These are phyloP conservation scores for Ectemnius lituratus DNA, from an alignment of 2,888 invertebrate species.

Conservation along the genomic window DNA sequence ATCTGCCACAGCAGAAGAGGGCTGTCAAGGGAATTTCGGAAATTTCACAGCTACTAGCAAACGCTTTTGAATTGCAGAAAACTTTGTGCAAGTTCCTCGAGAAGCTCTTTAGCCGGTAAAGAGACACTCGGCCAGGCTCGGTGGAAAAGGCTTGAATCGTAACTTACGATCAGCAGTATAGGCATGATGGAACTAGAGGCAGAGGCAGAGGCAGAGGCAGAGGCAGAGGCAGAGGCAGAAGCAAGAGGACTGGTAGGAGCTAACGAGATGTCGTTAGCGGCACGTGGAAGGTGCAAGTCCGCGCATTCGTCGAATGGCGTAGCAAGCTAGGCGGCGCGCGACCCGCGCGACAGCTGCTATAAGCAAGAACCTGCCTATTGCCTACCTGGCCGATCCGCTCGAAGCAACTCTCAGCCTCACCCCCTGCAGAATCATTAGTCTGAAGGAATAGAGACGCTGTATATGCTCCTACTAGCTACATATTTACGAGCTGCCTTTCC, in stretches of 20 bases:
- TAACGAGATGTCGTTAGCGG: conserved; percentile 60
- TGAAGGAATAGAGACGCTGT: too few relatives aligned
- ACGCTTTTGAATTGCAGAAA: not conserved
- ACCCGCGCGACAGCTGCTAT: conserved; percentile 11
- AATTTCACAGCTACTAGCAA: not conserved
- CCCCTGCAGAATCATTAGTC: too few relatives aligned
- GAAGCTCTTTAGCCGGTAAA: conserved; percentile 7
- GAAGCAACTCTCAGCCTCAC: conserved; percentile 15
- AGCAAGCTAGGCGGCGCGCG: not conserved
- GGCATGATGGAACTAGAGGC: too few relatives aligned
- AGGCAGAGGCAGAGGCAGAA: too few relatives aligned
- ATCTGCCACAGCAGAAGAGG: too few relatives aligned
- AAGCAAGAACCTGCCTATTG: conserved; percentile 29
- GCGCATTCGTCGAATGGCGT: not conserved
- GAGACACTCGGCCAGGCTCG: conserved; percentile 26
- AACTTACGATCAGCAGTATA: not conserved
- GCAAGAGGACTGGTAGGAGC: conserved; percentile 11
- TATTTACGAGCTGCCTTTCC: too few relatives aligned
- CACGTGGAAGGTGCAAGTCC: conserved; percentile 39
- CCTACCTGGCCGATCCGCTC: not conserved
- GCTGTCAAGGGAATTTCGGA: too few relatives aligned
- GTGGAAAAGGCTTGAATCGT: conserved; percentile 46
- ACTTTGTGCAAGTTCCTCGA: not conserved
- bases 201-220: too few relatives aligned
- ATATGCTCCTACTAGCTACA: too few relatives aligned